Percentiles rank a stretch among this genome's conserved stretches.
These are phyloP conservation scores for Holothuria glaberrima DNA, from an alignment of 35 echinoderm and acorn worm genomes.

Conservation along the genomic window DNA sequence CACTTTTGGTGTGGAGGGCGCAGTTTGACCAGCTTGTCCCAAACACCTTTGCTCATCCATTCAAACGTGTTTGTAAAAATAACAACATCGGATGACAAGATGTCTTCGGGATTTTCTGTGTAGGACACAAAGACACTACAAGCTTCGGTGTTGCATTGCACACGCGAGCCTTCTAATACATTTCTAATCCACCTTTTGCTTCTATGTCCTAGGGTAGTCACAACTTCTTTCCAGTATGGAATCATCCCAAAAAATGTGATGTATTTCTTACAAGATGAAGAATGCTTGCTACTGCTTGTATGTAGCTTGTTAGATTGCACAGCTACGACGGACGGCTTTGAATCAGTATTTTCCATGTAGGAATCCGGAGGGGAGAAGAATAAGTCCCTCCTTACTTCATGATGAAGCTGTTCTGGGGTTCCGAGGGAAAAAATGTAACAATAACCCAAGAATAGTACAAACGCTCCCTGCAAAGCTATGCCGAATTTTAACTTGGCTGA, in stretches of 20 bases:
- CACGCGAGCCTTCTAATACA: conserved; percentile 18
- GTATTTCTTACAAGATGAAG: not conserved
- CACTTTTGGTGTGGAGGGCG: conserved; percentile 33
- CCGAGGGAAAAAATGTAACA: not conserved
- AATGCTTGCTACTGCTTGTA: not conserved
- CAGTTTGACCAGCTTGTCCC: conserved; percentile 23
- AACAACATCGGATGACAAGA: conserved; percentile 26
- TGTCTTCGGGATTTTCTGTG: conserved; percentile 15
- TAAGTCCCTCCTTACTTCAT: conserved; percentile 20
- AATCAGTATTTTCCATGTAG: not conserved
- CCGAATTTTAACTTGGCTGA: conserved; percentile 23
- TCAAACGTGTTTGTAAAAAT: conserved; percentile 41
- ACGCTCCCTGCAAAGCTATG: conserved; percentile 23
- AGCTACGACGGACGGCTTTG: not conserved
- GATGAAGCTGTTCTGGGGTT: not conserved
- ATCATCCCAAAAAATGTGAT: conserved; percentile 49
- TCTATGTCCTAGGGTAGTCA: conserved; percentile 4
- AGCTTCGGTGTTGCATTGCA: not conserved
- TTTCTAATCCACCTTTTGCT: conserved; percentile 45
- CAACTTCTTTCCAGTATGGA: conserved; percentile 41
- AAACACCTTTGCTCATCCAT: conserved; percentile 27
- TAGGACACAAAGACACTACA: conserved; percentile 11
- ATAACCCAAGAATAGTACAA: not conserved
- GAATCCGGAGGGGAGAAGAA: not conserved
- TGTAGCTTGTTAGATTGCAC: not conserved